These are phyloP conservation scores for Ictidomys tridecemlineatus DNA, from an alignment of 2,113 vertebrate species.

Conservation along the genomic window DNA sequence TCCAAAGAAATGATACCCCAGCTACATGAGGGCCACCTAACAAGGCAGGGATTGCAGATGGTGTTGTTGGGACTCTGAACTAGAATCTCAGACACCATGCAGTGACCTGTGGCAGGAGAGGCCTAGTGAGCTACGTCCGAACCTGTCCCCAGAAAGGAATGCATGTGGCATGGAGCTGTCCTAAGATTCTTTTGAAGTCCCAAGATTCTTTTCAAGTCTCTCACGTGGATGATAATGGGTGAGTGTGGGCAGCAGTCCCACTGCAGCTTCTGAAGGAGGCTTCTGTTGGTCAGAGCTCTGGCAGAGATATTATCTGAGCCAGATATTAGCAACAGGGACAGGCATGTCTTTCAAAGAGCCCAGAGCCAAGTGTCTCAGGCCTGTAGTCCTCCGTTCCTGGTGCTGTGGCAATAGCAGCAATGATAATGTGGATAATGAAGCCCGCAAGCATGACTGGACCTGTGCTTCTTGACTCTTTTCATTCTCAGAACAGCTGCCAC, in stretches of 20 bases:
- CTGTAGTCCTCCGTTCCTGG: no score
- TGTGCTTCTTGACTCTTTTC: background rate
- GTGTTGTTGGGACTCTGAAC: background rate
- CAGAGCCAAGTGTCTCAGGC: background rate
- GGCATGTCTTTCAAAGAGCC: background rate
- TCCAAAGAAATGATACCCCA: background rate
- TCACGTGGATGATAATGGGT: background rate
- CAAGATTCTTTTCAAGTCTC: background rate
- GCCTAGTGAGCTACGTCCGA: background rate
- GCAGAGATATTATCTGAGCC: background rate
- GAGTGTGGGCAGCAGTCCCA: no score
- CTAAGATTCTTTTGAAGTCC: background rate
- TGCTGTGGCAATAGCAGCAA: background rate
- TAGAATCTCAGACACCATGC: background rate
- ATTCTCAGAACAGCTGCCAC: background rate
- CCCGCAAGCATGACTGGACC: background rate
- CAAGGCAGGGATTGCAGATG: background rate
- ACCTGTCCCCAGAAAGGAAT: background rate
- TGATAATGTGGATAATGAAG: background rate
- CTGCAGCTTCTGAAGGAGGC: background rate
- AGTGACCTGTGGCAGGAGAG: background rate
- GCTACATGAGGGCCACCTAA: background rate
- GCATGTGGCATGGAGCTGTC: background rate
- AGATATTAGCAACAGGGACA: background rate
- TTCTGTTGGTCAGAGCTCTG: background rate